A percentile compares a stretch with the other conserved stretches of the same genome.
Conservation (phyloP, 2,888 invertebrate genomes). For the Brenthis ino region DNA sequence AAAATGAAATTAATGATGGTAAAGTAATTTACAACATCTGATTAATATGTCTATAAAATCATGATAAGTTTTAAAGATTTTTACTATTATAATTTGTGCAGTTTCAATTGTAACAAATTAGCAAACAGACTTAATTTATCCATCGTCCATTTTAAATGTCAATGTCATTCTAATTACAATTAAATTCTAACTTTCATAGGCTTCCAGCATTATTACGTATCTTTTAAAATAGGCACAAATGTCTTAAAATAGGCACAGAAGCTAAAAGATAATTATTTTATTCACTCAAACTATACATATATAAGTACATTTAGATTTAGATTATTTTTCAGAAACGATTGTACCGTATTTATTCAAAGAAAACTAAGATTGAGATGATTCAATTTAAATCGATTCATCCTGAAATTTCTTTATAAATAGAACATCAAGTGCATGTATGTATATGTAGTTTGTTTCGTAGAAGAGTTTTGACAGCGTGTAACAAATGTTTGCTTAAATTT, state of each 20-base stretch:
- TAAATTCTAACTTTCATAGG: too few species aligned
- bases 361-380: neutral
- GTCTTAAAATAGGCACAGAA: neutral
- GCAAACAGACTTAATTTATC: too few species aligned
- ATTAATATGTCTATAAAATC: too few species aligned
- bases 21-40: too few species aligned
- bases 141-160: too few species aligned
- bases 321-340: neutral
- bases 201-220: too few species aligned
- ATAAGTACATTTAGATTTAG: neutral
- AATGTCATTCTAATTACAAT: too few species aligned
- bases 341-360: constrained; percentile 5
- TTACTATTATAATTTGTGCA: too few species aligned
- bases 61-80: too few species aligned
- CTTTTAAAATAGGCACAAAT: too few species aligned
- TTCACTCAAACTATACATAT: neutral
- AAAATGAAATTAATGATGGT: too few species aligned
- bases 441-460: constrained; percentile 16
- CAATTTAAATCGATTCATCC: neutral
- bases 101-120: too few species aligned
- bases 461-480: constrained; percentile 33
- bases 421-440: constrained; percentile 5
- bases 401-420: constrained; percentile 16
- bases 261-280: neutral
- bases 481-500: constrained; percentile 24